A percentile compares a stretch with the other conserved stretches of the same genome.
phyloP scores from a whole-genome alignment of 1,140 invertebrate genomes.

The Bombus waltoni region DNA sequence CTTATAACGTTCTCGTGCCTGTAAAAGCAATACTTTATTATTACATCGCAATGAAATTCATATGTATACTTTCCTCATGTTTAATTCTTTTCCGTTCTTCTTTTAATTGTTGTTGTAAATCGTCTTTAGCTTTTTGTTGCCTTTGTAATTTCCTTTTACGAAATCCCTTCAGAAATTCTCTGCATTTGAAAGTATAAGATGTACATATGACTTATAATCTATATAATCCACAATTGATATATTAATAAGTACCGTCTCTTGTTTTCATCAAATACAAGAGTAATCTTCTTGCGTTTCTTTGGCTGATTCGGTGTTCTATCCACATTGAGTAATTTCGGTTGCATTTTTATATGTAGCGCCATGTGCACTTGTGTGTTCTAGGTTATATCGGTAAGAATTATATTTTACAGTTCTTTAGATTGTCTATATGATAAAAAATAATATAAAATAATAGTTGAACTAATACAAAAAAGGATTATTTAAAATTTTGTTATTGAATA shows the following conservation, averaged over 20 bases:
- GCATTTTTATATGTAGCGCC: conserved; percentile 25
- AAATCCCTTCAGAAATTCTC: conserved; percentile 90
- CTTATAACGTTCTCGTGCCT: conserved; percentile 87
- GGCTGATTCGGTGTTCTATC: conserved; percentile 63
- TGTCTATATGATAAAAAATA: background rate
- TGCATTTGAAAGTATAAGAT: conserved; percentile 65
- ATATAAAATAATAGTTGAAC: background rate
- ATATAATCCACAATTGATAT: background rate
- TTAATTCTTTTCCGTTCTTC: conserved; percentile 89
- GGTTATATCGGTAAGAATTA: background rate
- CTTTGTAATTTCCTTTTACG: conserved; percentile 89
- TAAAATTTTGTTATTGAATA: background rate
- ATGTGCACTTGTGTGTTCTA: background rate
- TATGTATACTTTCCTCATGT: conserved; percentile 83
- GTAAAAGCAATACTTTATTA: conserved; percentile 32
- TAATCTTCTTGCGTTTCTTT: conserved; percentile 81
- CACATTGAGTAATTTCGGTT: conserved; percentile 65
- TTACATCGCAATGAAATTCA: background rate
- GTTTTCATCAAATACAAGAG: conserved; percentile 85
- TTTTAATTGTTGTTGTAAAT: conserved; percentile 87
- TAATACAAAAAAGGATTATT: background rate
- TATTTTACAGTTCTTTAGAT: background rate
- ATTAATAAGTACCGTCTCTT: conserved; percentile 83
- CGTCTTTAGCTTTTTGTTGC: conserved; percentile 87
- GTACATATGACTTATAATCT: background rate